A percentile compares a stretch with the other conserved stretches of the same genome.
These are phyloP conservation scores for Drosophila longiperda DNA, from an alignment of 2,888 invertebrate genomes.

Conservation along the genomic window DNA sequence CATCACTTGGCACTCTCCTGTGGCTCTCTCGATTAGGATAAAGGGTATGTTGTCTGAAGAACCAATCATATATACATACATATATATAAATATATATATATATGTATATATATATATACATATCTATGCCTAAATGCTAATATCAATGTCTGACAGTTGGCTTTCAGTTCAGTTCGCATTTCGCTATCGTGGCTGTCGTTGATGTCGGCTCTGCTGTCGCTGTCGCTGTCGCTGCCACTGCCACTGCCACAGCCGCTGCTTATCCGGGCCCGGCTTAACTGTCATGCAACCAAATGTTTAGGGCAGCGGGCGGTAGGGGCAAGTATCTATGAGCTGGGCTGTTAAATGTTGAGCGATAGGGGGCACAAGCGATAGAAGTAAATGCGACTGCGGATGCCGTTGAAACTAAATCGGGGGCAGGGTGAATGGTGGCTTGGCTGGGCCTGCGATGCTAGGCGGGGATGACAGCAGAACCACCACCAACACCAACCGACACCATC, in stretches of 20 bases:
- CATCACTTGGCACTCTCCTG: neutral
- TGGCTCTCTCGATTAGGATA: neutral
- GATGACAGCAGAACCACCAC: slow-evolving; percentile 16
- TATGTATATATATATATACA: slow-evolving; percentile 3
- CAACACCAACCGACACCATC: slow-evolving; percentile 1
- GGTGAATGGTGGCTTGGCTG: neutral
- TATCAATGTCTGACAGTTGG: slow-evolving; percentile 77
- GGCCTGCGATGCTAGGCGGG: slow-evolving; percentile 12
- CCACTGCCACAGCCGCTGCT: slow-evolving; percentile 41
- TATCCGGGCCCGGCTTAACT: slow-evolving; percentile 75
- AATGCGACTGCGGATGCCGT: slow-evolving; percentile 40
- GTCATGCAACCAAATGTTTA: slow-evolving; percentile 74
- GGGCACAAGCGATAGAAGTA: slow-evolving; percentile 43
- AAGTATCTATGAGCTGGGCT: slow-evolving; percentile 70
- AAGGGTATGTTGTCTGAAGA: neutral
- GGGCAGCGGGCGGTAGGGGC: slow-evolving; percentile 5
- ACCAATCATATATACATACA: neutral
- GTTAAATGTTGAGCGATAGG: slow-evolving; percentile 53
- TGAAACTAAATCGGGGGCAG: neutral
- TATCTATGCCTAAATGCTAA: slow-evolving; percentile 76
- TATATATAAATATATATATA: neutral
- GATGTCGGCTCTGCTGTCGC: slow-evolving; percentile 18
- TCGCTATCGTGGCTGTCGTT: slow-evolving; percentile 18
- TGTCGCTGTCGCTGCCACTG: slow-evolving; percentile 6
- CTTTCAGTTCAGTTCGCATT: slow-evolving; percentile 61